Evolutionary conservation across 1,140 invertebrate genomes (phyloP).

Genomic region (Apis dorsata): DNA sequence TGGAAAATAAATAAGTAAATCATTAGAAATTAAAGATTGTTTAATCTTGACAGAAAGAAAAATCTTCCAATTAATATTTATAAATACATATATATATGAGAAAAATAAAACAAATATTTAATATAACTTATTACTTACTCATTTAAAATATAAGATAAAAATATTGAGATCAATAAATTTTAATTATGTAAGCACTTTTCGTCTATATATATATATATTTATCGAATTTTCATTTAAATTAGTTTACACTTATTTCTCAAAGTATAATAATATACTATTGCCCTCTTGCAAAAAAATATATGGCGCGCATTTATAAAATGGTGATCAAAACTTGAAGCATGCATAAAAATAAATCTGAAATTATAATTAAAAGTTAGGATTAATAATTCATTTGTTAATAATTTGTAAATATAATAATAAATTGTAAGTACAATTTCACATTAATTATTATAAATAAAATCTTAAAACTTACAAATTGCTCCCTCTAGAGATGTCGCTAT

Average conservation of each 20-base stretch:
- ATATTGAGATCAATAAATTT: not conserved
- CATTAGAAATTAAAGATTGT: not conserved
- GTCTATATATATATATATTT: too few relatives aligned
- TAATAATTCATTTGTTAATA: too few relatives aligned
- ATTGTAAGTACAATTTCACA: not conserved
- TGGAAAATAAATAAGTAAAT: slow-evolving; percentile 11
- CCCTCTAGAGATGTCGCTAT: slow-evolving; percentile 38
- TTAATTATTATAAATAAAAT: not conserved
- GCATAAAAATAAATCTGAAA: not conserved
- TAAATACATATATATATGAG: not conserved
- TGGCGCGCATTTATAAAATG: not conserved
- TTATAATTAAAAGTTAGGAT: not conserved
- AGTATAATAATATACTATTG: not conserved
- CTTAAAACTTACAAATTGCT: not conserved
- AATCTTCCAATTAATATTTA: not conserved
- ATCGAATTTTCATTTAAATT: not conserved
- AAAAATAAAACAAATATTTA: not conserved
- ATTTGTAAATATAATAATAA: not conserved
- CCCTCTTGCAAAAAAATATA: not conserved
- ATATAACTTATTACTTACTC: not conserved
- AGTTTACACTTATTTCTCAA: not conserved
- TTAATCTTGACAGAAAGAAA: not conserved
- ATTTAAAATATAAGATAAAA: not conserved
- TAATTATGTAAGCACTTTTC: not conserved
- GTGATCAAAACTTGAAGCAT: not conserved